These are phyloP conservation scores for Lasioglossum malachurum DNA, from an alignment of 2,888 invertebrate species.

Conservation along the genomic window DNA sequence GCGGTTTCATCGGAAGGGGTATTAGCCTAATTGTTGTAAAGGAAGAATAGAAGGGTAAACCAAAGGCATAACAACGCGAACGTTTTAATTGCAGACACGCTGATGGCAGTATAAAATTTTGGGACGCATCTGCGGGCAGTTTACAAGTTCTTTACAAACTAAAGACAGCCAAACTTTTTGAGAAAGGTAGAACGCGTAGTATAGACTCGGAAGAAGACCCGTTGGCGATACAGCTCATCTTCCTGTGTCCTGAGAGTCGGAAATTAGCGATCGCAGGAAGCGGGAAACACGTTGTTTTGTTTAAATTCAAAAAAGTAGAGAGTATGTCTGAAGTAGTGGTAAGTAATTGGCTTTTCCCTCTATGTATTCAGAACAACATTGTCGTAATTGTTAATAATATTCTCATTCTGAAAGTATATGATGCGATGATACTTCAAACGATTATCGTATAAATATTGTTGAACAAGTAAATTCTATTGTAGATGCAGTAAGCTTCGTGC, in stretches of 20 bases:
- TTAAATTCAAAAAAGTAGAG: slow-evolving; percentile 97
- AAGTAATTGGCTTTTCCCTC: slow-evolving; percentile 74
- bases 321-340: slow-evolving; percentile 93
- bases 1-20: not conserved
- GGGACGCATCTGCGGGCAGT: slow-evolving; percentile 99
- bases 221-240: slow-evolving; percentile 95
- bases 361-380: not conserved
- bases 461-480: slow-evolving; percentile 6
- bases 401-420: not conserved
- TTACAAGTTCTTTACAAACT: slow-evolving; percentile 98
- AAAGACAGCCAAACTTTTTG: slow-evolving; percentile 97
- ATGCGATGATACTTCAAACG: not conserved
- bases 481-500: slow-evolving; percentile 7
- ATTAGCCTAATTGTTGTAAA: not conserved
- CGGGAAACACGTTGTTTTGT: slow-evolving; percentile 96
- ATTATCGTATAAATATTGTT: not conserved
- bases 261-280: slow-evolving; percentile 95
- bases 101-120: slow-evolving; percentile 99
- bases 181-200: slow-evolving; percentile 89
- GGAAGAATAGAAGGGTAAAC: not conserved
- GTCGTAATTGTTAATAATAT: not conserved
- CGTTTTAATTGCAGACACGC: slow-evolving; percentile 90
- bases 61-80: not conserved
- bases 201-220: slow-evolving; percentile 93
- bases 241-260: slow-evolving; percentile 97